Base-by-base conservation (phyloP, 2,888 invertebrate species). In the Smittia aterrima region DNA sequence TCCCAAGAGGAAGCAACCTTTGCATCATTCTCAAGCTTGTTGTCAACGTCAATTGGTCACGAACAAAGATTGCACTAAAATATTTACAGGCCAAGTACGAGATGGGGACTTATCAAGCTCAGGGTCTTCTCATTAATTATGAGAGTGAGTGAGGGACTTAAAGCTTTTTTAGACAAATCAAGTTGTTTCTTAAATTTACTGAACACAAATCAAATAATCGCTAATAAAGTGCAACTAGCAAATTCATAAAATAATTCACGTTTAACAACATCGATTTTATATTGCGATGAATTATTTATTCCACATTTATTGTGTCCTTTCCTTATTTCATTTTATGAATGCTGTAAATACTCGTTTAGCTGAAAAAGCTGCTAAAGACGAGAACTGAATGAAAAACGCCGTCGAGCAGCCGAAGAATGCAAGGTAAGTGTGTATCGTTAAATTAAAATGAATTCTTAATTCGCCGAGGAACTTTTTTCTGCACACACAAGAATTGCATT, bases 291-390 rank as follows among this genome's bases (percentile, higher is more conserved):
- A n/a, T n/a, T n/a, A n/a, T 66, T 38, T 38, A 66, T 16, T 70
- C 27, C 25, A 70, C 41, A 25, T 32, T 72, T 54, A 24, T 38
- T 62, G 18, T 27, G 38, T 62, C 58, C 58, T 72, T 66, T 66
- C 66, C 13, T 27, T 66, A n/a, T 27, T 16, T 27, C 20, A 27
- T 66, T 72, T 72, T 72, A 72, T 72, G 62, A 72, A 72, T 40
- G 72, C 72, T 72, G 72, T 72, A 72, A 72, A 72, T 72, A 58
- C 54, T 72, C 62, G 16, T 72, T 32, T 62, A 32, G 22, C 72
- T n/a, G 54, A 72, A 72, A 70, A 68, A 24, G 11, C 1, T 18
- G 7, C 16, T 18, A 67, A 66, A 16, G 32, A 66, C 66, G 27
- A 58, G n/a, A 58, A 58, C 1, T 58, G 18, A 58, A 22, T 58